A percentile compares a stretch with the other conserved stretches of the same genome.
phyloP scores from a whole-genome alignment of 1,140 invertebrate genomes.

The Tigriopus japonicus region DNA sequence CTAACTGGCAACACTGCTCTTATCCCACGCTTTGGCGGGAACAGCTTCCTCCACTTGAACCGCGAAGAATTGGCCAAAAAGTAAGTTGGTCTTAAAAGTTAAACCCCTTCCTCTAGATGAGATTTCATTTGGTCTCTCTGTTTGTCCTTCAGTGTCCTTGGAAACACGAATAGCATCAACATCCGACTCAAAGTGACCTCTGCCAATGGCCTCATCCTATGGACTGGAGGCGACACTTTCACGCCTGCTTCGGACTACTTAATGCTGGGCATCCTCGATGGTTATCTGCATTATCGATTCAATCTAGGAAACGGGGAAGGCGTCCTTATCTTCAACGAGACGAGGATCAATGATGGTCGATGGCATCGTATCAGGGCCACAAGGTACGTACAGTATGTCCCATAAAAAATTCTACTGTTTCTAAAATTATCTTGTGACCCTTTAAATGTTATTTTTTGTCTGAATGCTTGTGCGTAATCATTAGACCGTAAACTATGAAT shows the following conservation, averaged over 20 bases:
- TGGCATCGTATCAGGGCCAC: slow-evolving; percentile 13
- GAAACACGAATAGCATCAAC: slow-evolving; percentile 7
- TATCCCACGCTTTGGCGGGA: background rate
- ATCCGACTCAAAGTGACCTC: background rate
- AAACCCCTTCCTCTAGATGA: too few species aligned
- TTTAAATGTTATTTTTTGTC: too few species aligned
- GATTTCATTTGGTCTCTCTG: background rate
- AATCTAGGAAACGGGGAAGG: slow-evolving; percentile 11
- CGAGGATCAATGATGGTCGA: slow-evolving; percentile 13
- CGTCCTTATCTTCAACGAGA: background rate
- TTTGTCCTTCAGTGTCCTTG: slow-evolving; percentile 9
- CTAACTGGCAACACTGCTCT: background rate
- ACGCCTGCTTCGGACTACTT: background rate
- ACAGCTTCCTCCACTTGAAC: slow-evolving; percentile 12
- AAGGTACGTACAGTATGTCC: background rate
- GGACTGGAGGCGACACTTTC: slow-evolving; percentile 3
- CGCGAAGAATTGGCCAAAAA: slow-evolving; percentile 8
- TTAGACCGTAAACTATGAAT: too few species aligned
- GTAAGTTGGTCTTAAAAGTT: slow-evolving; percentile 5
- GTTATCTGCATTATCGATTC: slow-evolving; percentile 8
- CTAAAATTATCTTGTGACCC: too few species aligned
- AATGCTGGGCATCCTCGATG: slow-evolving; percentile 4
- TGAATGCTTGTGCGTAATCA: too few species aligned
- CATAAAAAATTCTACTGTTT: too few species aligned
- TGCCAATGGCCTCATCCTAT: slow-evolving; percentile 7